A percentile compares a stretch with the other conserved stretches of the same genome.
phyloP scores from a whole-genome alignment of 1,140 invertebrate genomes.

The Bradysia coprophila region DNA sequence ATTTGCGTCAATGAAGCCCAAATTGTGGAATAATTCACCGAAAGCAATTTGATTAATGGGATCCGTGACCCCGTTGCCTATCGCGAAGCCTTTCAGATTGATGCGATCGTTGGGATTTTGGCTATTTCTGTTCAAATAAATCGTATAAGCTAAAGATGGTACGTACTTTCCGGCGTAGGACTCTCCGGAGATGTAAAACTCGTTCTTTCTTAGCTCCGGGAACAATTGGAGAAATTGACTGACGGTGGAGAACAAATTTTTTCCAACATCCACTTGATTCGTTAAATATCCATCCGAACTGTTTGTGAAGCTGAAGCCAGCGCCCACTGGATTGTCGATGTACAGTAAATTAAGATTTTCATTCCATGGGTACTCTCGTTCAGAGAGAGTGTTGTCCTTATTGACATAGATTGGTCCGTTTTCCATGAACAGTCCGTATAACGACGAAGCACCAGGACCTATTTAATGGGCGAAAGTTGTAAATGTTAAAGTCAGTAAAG shows the following conservation, averaged over 20 bases:
- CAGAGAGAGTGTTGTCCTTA: constrained; percentile 30
- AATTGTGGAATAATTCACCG: constrained; percentile 61
- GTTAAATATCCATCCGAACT: constrained; percentile 37
- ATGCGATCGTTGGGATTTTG: constrained; percentile 34
- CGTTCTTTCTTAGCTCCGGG: constrained; percentile 37
- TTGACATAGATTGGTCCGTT: constrained; percentile 57
- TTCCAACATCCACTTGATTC: constrained; percentile 44
- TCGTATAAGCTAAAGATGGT: constrained; percentile 55
- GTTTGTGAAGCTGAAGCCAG: constrained; percentile 57
- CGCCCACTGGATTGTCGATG: constrained; percentile 76
- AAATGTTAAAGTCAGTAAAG: constrained; percentile 24
- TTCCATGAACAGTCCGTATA: constrained; percentile 66
- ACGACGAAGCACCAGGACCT: constrained; percentile 60
- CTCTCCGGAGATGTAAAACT: constrained; percentile 68
- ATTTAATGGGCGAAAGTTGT: no score
- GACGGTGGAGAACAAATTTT: constrained; percentile 42
- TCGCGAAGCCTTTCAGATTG: constrained; percentile 54
- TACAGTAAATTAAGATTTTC: constrained; percentile 55
- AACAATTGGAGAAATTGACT: constrained; percentile 58
- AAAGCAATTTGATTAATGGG: constrained; percentile 61
- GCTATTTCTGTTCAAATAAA: constrained; percentile 41
- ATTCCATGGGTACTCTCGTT: no score
- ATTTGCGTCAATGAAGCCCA: constrained; percentile 56
- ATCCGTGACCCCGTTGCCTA: constrained; percentile 73
- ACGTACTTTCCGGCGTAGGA: constrained; percentile 78